These are phyloP conservation scores for Andricus curvator DNA, from an alignment of 2,888 invertebrate species.

Conservation along the genomic window DNA sequence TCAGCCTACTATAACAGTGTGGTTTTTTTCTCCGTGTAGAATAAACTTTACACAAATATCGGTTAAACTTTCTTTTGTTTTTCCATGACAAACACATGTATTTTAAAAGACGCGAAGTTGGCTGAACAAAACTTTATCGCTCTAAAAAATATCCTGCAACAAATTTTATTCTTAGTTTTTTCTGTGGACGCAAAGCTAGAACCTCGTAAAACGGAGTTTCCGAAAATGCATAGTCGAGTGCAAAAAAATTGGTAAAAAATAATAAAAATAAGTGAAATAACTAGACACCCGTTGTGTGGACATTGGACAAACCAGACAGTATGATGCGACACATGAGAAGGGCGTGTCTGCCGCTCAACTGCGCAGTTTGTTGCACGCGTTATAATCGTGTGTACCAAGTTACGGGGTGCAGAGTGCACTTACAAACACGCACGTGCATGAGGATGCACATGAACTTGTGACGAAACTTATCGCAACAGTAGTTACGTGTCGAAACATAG, in stretches of 20 bases:
- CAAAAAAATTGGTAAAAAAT: not conserved
- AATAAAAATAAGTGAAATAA: not conserved
- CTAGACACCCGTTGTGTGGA: conserved; percentile 44
- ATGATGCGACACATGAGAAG: conserved; percentile 74
- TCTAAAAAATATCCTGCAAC: too few relatives aligned
- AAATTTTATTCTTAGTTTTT: too few relatives aligned
- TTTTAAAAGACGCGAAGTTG: too few relatives aligned
- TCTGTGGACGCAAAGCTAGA: too few relatives aligned
- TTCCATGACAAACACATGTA: too few relatives aligned
- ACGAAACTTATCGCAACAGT: conserved; percentile 34
- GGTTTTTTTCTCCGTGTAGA: too few relatives aligned
- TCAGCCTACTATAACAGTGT: too few relatives aligned
- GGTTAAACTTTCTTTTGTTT: too few relatives aligned
- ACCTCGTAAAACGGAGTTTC: too few relatives aligned
- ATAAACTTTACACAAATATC: too few relatives aligned
- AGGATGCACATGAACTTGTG: conserved; percentile 38
- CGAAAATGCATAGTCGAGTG: too few relatives aligned
- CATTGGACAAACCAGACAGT: conserved; percentile 65
- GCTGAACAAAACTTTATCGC: too few relatives aligned
- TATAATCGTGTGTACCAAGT: conserved; percentile 63
- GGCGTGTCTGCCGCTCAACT: conserved; percentile 75
- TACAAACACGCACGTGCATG: conserved; percentile 30
- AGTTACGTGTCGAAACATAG: conserved; percentile 19
- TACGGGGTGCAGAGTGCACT: conserved; percentile 42
- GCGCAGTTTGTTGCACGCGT: conserved; percentile 77